These are phyloP conservation scores for Malaclemys terrapin DNA, from an alignment of 2,113 vertebrate species.

Conservation along the genomic window DNA sequence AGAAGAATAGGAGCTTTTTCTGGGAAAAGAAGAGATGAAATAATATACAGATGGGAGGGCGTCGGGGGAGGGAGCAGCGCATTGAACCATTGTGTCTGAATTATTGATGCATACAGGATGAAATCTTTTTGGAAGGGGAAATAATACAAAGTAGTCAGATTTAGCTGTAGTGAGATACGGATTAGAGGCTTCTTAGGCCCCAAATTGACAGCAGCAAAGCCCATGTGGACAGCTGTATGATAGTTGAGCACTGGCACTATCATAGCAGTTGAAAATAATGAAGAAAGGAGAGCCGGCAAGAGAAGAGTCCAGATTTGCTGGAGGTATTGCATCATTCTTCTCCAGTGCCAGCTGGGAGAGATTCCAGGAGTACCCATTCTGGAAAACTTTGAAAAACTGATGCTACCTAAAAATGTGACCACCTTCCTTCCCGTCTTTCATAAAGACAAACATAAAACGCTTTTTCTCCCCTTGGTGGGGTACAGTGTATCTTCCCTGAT, in stretches of 20 bases:
- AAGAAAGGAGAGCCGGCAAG: not conserved
- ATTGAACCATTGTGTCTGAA: fast-evolving
- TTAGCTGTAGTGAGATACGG: not conserved
- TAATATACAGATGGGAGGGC: not conserved
- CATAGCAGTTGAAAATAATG: not conserved
- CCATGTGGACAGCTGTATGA: not conserved
- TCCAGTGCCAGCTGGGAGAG: not conserved
- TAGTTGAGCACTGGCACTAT: not conserved
- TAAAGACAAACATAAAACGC: not conserved
- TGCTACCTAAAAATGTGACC: not conserved
- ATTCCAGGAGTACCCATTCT: not conserved
- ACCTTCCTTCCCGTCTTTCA: not conserved
- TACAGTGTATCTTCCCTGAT: not conserved
- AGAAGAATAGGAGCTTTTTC: not conserved
- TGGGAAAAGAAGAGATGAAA: not conserved
- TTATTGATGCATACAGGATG: not conserved
- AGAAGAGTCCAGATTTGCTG: not conserved
- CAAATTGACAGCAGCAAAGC: not conserved
- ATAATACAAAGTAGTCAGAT: not conserved
- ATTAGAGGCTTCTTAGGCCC: not conserved
- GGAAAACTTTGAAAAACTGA: not conserved
- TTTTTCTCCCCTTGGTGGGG: not conserved
- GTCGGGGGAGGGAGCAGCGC: not conserved
- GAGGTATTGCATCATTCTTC: not conserved
- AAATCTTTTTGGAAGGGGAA: not conserved